Conservation (phyloP, 2,797 vertebrate genomes). For the Kryptopterus vitreolus region DNA sequence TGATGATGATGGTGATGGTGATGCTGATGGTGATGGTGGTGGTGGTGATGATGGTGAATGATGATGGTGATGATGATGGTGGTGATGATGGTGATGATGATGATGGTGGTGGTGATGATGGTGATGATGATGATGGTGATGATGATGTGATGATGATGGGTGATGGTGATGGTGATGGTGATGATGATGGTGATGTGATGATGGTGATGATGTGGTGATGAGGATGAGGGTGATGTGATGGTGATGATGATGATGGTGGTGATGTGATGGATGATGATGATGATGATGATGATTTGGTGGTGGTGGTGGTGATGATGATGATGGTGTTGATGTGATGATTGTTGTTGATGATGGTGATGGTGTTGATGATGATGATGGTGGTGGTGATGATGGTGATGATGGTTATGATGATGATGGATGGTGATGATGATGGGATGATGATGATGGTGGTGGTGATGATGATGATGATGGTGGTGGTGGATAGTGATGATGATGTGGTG, state of each 20-base stretch:
- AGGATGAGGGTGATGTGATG: too few species aligned
- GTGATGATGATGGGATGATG: neutral
- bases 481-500: too few species aligned
- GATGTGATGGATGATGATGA: too few species aligned
- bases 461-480: constrained; percentile 8
- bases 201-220: neutral
- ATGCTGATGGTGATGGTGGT: neutral
- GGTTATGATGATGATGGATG: too few species aligned
- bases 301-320: neutral
- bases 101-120: neutral
- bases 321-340: neutral
- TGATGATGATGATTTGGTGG: neutral
- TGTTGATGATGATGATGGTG: neutral
- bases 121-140: neutral
- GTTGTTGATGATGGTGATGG: neutral
- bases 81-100: neutral
- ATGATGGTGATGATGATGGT: neutral
- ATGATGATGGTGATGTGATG: neutral
- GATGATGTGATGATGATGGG: too few species aligned
- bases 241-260: neutral
- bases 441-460: too few species aligned
- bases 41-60: neutral
- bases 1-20: neutral
- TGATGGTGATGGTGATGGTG: too few species aligned
- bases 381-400: neutral